Percentiles rank a stretch among this genome's conserved stretches.
phyloP scores from a whole-genome alignment of 2,113 vertebrate species.

The Hydropotes inermis region DNA sequence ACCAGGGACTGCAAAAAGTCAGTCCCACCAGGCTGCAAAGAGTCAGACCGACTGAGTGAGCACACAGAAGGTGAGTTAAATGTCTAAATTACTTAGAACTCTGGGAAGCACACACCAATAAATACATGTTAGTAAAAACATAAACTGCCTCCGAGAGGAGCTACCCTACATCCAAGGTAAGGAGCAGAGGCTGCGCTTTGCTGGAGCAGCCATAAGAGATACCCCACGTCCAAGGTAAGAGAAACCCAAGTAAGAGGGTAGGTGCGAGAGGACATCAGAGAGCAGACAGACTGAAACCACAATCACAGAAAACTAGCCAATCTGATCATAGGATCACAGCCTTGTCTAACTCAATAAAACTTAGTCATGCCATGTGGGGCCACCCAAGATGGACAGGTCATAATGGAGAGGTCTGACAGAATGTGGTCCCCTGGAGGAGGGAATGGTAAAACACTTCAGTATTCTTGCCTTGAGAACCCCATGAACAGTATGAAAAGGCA shows the following conservation, averaged over 20 bases:
- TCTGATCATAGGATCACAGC: neutral
- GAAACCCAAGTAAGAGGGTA: neutral
- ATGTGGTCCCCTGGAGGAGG: neutral
- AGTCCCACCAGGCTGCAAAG: neutral
- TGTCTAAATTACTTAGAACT: neutral
- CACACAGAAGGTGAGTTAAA: neutral
- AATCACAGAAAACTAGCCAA: neutral
- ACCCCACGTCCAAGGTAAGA: neutral
- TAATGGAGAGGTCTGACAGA: neutral
- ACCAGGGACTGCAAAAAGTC: neutral
- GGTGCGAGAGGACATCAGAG: accelerated
- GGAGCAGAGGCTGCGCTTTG: neutral
- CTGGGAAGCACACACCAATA: neutral
- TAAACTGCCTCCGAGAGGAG: neutral
- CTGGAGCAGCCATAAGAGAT: neutral
- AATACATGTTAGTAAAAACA: neutral
- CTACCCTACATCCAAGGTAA: neutral
- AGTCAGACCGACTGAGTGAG: neutral
- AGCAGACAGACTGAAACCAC: neutral
- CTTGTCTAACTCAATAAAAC: neutral
- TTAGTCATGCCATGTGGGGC: neutral
- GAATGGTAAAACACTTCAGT: neutral
- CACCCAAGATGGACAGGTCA: accelerated
- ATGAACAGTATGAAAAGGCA: neutral
- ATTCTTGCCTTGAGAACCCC: neutral